Percentiles rank a stretch among this genome's conserved stretches.
These are phyloP conservation scores for Spea multiplicata DNA, from an alignment of 2,113 vertebrate genomes.

Conservation along the genomic window DNA sequence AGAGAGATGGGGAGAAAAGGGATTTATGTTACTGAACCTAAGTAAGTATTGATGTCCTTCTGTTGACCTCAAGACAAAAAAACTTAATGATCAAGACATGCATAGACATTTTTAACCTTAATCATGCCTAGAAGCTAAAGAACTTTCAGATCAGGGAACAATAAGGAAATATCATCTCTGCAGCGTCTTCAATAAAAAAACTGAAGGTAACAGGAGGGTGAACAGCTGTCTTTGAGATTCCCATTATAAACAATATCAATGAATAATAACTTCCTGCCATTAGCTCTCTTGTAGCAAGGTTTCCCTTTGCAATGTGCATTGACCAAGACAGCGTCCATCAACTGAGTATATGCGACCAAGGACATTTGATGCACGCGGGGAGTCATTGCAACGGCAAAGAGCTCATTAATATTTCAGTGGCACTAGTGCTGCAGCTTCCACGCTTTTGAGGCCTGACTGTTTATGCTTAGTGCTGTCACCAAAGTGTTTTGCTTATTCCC, in stretches of 20 bases:
- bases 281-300: constrained; percentile 17
- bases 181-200: not conserved
- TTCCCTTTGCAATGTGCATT: constrained; percentile 2
- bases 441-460: constrained; percentile 22
- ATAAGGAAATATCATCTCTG: not conserved
- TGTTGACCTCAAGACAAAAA: not conserved
- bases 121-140: too few relatives aligned
- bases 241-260: constrained; percentile 34
- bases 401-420: constrained; percentile 45
- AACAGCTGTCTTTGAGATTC: constrained; percentile 4
- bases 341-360: constrained; percentile 10
- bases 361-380: constrained; percentile 15
- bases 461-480: constrained; percentile 15
- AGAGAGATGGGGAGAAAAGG: too few relatives aligned
- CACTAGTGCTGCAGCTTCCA: constrained; percentile 31
- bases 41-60: not conserved
- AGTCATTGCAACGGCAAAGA: constrained; percentile 9
- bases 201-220: constrained; percentile 15
- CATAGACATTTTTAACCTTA: not conserved
- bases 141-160: too few relatives aligned
- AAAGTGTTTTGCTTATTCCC: constrained; percentile 25
- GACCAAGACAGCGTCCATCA: not conserved
- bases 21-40: too few relatives aligned
- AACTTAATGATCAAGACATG: not conserved
- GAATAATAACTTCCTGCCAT: constrained; percentile 43